Base-by-base conservation (phyloP, 1,140 invertebrate genomes). In the Drosophila ficusphila region DNA sequence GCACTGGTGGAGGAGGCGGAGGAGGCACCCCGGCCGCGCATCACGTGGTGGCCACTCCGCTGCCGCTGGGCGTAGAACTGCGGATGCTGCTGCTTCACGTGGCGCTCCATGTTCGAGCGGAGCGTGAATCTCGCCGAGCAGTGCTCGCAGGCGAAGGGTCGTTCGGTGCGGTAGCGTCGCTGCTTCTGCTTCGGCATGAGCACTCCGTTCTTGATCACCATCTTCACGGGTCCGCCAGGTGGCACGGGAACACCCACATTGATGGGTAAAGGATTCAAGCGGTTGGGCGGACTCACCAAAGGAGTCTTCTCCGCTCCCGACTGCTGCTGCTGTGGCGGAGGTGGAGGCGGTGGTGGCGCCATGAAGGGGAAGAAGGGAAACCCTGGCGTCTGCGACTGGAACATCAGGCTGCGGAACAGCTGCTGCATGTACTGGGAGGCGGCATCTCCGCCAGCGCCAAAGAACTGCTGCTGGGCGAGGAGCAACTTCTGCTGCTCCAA, bases 61-160 rank as follows among this genome's bases (percentile, higher is more conserved):
- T 96, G 95, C 39, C 96, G 92, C 54, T 96, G 95, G 42, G 95
- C 96, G 96, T 97, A 98, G 71, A 94, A 95, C 47, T 97, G 95
- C 0, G 97, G 97, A 92, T 98, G 97, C 77, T 98, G 97, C 76
- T 98, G 97, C 89, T 98, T 98, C 0, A 98, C 96, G 65, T 98
- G 97, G 0, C 97, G 92, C 91, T 98, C 97, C 97, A 98, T 98
- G 81, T 98, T 98, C 5, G 97, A 97, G 5, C 97, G 93, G 0
- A 98, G 91, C 0, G 97, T 98, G 79, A 98, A 98, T 42, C 96
- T 93, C 0, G 97, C 96, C 0, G 96, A 95, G 86, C 97, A 98
- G 75, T 97, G 96, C 31, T 96, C 96, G 90, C 97, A 98, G 0
- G 95, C 95, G 82, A 97, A 98, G 0, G 97, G 97, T 16, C 97